Evolutionary conservation across 2,888 invertebrate genomes (phyloP).

Genomic region (Clitarchus hookeri): DNA sequence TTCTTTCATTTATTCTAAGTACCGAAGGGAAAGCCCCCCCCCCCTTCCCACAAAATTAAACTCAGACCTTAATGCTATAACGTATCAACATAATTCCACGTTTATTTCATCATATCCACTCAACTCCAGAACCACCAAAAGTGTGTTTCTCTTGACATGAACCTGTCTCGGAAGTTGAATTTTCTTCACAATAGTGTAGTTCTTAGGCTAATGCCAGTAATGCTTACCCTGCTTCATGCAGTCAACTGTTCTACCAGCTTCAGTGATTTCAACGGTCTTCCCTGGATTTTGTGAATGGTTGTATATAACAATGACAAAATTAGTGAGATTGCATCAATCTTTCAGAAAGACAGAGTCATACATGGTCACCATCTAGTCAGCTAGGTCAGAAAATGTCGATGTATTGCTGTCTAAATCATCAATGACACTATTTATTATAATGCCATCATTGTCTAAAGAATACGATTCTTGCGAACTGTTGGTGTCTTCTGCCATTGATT

Average conservation of each 20-base stretch:
- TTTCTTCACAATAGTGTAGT: not conserved
- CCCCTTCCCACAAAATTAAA: not conserved
- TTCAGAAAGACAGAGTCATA: too few relatives aligned
- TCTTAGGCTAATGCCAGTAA: not conserved
- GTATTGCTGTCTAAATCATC: too few relatives aligned
- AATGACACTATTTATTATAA: too few relatives aligned
- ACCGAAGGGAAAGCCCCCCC: not conserved
- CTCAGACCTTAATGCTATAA: not conserved
- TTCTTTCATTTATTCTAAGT: too few relatives aligned
- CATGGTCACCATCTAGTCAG: too few relatives aligned
- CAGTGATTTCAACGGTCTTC: not conserved
- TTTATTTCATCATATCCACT: not conserved
- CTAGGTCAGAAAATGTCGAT: not conserved
- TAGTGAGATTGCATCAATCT: not conserved
- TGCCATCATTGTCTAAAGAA: too few relatives aligned
- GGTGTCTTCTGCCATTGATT: too few relatives aligned
- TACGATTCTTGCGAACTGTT: too few relatives aligned
- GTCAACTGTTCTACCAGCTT: not conserved
- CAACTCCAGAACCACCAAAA: not conserved
- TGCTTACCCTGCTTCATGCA: not conserved
- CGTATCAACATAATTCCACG: not conserved
- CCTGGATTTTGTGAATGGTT: not conserved
- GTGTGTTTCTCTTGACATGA: not conserved
- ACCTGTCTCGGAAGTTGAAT: not conserved
- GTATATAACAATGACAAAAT: constrained; percentile 22